Percentiles rank a stretch among this genome's conserved stretches.
These are phyloP conservation scores for Heliopora coerulea DNA, from an alignment of 92 coral and sea anemone species.

Conservation along the genomic window DNA sequence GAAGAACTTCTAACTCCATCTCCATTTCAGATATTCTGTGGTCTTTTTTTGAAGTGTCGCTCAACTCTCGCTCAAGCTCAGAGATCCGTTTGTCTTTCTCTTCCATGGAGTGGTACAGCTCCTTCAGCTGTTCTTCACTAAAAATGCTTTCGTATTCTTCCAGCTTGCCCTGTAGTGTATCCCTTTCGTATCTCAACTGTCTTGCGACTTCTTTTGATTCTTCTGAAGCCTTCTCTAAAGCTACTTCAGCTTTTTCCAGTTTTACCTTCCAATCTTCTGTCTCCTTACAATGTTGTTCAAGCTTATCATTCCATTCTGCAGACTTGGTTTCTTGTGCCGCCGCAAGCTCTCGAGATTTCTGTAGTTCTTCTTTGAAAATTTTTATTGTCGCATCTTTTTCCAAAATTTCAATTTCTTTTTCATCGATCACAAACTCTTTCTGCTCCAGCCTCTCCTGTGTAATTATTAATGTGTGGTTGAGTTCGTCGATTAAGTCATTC, in stretches of 20 bases:
- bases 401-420: constrained; percentile 70
- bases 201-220: background rate
- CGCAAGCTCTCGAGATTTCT: background rate
- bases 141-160: constrained; percentile 16
- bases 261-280: background rate
- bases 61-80: constrained; percentile 11
- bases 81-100: constrained; percentile 16
- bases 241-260: background rate
- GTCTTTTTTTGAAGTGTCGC: background rate
- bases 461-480: constrained; percentile 58
- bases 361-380: background rate
- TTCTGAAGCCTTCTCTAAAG: background rate
- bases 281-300: constrained; percentile 8
- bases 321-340: constrained; percentile 1
- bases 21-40: constrained; percentile 9
- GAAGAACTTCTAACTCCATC: constrained; percentile 25
- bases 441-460: constrained; percentile 82
- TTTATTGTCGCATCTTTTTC: constrained; percentile 37
- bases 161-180: constrained; percentile 1
- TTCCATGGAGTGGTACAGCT: constrained; percentile 10
- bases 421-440: constrained; percentile 76
- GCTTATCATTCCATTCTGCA: background rate
- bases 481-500: constrained; percentile 57
- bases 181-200: background rate
- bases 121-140: constrained; percentile 34